Percentiles rank a stretch among this genome's conserved stretches.
phyloP scores from a whole-genome alignment of 2,888 invertebrate species.

The Drosophila anomelani region DNA sequence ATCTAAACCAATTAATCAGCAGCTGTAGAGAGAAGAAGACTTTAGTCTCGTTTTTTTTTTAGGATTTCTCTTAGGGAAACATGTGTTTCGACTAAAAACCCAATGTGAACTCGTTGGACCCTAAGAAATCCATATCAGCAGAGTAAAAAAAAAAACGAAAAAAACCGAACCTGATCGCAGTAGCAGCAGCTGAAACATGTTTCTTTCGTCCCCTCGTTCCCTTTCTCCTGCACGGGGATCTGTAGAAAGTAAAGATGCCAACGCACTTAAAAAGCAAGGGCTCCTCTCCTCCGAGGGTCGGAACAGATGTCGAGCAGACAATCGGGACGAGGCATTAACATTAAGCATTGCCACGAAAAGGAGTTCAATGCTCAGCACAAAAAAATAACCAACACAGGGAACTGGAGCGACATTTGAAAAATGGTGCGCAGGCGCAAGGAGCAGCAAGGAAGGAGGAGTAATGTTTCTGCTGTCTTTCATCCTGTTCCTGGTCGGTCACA shows the following conservation, averaged over 20 bases:
- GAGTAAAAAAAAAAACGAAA: background rate
- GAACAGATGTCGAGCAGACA: slow-evolving; percentile 79
- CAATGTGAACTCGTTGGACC: slow-evolving; percentile 50
- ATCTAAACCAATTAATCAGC: slow-evolving; percentile 77
- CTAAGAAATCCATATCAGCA: slow-evolving; percentile 44
- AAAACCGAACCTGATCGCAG: slow-evolving; percentile 64
- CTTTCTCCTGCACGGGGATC: slow-evolving; percentile 28
- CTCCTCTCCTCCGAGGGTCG: slow-evolving; percentile 52
- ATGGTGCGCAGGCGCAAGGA: slow-evolving; percentile 59
- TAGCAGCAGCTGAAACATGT: slow-evolving; percentile 73
- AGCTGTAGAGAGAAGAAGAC: slow-evolving; percentile 4
- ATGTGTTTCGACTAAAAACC: slow-evolving; percentile 67
- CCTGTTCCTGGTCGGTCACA: slow-evolving; percentile 58
- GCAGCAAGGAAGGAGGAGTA: slow-evolving; percentile 2
- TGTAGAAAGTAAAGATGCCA: slow-evolving; percentile 74
- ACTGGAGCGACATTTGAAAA: slow-evolving; percentile 66
- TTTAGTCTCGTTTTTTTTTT: background rate
- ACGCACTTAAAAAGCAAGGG: slow-evolving; percentile 63
- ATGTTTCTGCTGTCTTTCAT: slow-evolving; percentile 36
- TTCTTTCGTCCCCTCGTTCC: slow-evolving; percentile 39
- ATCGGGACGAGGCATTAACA: slow-evolving; percentile 59
- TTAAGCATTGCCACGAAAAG: slow-evolving; percentile 53
- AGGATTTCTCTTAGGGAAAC: slow-evolving; percentile 50
- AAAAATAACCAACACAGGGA: slow-evolving; percentile 32
- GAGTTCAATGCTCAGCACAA: slow-evolving; percentile 56